Evolutionary conservation across 2,797 vertebrate genomes (phyloP), one percentile per base, ranked within the genome.

Genomic region (Typhlichthys subterraneus): DNA sequence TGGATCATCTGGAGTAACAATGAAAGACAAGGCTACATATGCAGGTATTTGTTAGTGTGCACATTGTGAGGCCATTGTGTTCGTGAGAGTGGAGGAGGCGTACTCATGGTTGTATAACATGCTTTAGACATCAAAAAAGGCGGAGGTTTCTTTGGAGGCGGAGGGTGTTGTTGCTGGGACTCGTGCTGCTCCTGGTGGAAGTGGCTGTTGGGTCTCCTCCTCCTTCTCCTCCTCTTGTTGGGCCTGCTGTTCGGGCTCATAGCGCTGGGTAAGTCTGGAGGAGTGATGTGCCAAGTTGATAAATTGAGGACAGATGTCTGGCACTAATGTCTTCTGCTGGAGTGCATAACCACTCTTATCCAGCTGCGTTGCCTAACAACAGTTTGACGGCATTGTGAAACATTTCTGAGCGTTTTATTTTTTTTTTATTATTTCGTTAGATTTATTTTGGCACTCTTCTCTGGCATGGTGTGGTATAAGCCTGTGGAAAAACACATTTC

Each of bases 121-220:
- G 38, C 45, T n/a, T n/a, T 79, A 93, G 93, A 92, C 80, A 92
- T 93, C 56, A 83, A 69, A 60, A 88, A 79, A 33, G 90, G 90
- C 67, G 83, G 80, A 1, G 81, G 84, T n/a, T 45, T 76, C 15
- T 84, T 83, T 0, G 88, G 85, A 57, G 87, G 86, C 47, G 69
- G 90, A 0, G 79, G 68, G 33, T 91, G 91, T 42, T 93, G 87
- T 51, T 88, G 89, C 0, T 88, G 95, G 15, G 66, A 91, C 0
- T 93, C 87, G 53, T 93, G 95, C 73, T 99, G 97, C 78, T 96
- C 94, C 72, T 99, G 97, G 98, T 99, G 97, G 98, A 99, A 98
- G 76, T 99, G 98, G 98, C 91, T 98, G 14, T 90, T 99, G 61
- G 96, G 95, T 13, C 91, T 99, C 62, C 94, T 99, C 57, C 94